These are phyloP conservation scores for Cassiopea xamachana DNA, from an alignment of 30 jellyfish, hydroid and myxozoan genomes.

Conservation along the genomic window DNA sequence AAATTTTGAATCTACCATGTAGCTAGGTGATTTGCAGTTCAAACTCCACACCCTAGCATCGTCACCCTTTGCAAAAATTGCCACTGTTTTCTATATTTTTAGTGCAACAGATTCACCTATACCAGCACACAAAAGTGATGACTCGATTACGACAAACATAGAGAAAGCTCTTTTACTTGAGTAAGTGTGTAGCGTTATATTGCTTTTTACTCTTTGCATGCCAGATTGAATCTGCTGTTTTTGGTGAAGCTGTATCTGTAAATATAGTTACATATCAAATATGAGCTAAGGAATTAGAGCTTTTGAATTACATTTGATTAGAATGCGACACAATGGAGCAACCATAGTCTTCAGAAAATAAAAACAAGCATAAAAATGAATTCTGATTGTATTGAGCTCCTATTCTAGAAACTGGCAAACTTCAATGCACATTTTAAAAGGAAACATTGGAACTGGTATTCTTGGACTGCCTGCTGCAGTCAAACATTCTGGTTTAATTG, in stretches of 20 bases:
- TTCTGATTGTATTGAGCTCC: neutral
- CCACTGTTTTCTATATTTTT: neutral
- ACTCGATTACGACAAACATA: neutral
- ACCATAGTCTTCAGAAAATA: too few relatives aligned
- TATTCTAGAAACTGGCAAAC: conserved; percentile 95
- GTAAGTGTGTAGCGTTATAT: conserved; percentile 3
- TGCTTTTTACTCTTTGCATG: too few relatives aligned
- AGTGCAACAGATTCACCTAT: conserved; percentile 52
- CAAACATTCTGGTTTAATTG: conserved; percentile 96
- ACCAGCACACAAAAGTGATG: neutral
- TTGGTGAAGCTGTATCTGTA: too few relatives aligned
- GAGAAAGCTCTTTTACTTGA: conserved; percentile 29
- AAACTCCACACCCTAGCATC: too few relatives aligned
- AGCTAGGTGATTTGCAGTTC: too few relatives aligned
- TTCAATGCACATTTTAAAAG: conserved; percentile 96
- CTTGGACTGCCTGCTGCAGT: conserved; percentile 99
- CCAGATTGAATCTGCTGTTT: too few relatives aligned
- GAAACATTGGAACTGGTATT: conserved; percentile 99
- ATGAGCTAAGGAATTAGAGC: too few relatives aligned
- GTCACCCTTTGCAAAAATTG: neutral
- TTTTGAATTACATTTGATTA: too few relatives aligned
- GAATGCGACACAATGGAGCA: too few relatives aligned
- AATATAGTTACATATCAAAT: too few relatives aligned
- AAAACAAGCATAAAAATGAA: too few relatives aligned
- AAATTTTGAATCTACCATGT: too few relatives aligned